Evolutionary conservation across 2,797 vertebrate genomes (phyloP).

Genomic region (Helarctos malayanus): DNA sequence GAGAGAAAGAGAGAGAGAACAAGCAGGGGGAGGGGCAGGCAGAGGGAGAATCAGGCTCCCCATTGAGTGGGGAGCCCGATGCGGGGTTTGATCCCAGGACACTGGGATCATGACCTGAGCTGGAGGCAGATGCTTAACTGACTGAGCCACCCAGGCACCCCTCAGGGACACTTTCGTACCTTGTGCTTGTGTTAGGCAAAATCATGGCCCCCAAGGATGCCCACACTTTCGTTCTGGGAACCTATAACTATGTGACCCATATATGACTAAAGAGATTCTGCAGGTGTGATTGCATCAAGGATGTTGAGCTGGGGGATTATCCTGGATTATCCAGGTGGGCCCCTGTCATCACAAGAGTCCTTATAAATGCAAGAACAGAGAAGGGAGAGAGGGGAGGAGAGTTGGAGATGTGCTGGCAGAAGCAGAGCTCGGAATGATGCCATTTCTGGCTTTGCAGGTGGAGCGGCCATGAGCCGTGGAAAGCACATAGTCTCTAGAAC

Average conservation of each 20-base stretch:
- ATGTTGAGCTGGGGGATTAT: background rate
- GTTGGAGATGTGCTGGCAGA: background rate
- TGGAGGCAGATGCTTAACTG: too few relatives aligned
- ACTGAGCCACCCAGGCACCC: too few relatives aligned
- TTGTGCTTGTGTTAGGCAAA: background rate
- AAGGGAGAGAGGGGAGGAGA: background rate
- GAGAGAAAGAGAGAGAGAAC: too few relatives aligned
- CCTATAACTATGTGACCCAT: background rate
- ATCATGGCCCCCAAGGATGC: background rate
- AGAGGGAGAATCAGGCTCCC: too few relatives aligned
- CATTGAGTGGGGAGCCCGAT: too few relatives aligned
- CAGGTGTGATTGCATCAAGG: background rate
- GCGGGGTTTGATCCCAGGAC: too few relatives aligned
- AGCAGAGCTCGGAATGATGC: background rate
- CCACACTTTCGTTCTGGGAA: background rate
- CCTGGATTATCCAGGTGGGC: background rate
- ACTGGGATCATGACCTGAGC: too few relatives aligned
- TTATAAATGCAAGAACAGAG: background rate
- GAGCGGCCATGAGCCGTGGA: background rate
- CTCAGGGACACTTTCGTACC: background rate
- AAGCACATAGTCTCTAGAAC: background rate
- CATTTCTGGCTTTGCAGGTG: background rate
- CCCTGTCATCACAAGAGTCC: background rate
- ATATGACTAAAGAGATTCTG: background rate
- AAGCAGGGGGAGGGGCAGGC: too few relatives aligned